Base-by-base conservation (phyloP, 1,140 invertebrate genomes). In the Stratiolaelaps scimitus region DNA sequence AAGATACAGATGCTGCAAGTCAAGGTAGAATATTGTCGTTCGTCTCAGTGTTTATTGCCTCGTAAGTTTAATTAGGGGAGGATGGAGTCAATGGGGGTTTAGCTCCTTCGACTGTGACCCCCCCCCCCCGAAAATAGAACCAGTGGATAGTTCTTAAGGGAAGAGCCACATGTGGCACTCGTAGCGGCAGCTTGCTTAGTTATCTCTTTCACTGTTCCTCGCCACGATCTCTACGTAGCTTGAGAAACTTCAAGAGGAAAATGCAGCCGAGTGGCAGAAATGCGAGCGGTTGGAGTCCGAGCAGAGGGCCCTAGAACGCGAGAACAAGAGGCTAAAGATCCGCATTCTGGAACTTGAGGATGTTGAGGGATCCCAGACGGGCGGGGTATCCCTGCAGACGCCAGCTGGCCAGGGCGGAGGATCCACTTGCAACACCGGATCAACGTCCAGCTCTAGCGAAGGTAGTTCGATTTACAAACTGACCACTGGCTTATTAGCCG, bases 261-360 rank as follows among this genome's bases (percentile, higher is more conserved):
- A 94, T 79, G 90, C 88, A 1, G 81, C 86, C 5, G 90, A 93
- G 73, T 94, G 90, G 90, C 88, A 86, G 10, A 88, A 89, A 74
- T 78, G 89, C 7, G 90, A 94, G 75, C 80, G 88, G 15, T 73
- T 93, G 29, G 90, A 93, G 76, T 88, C 88, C 0, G 90, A 93
- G 70, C 92, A 92, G 74, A 78, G 89, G 68, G 83, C 83, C 0
- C 76, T 93, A 64, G 86, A 93, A 72, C 79, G 90, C 46, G 89
- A 93, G 70, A 93, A 92, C 72, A 93, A 92, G 73, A 88, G 91
- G 73, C 74, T 93, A 43, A 80, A 85, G 10, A 80, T 81, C 19
- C 88, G 92, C 77, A 76, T 92, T n/a, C 80, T 83, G 7, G 89
- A 92, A 69, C 76, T 89, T 43, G 83, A 88, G 71, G 88, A 89